These are phyloP conservation scores for Plecotus auritus DNA, from an alignment of 2,113 vertebrate species.

Conservation along the genomic window DNA sequence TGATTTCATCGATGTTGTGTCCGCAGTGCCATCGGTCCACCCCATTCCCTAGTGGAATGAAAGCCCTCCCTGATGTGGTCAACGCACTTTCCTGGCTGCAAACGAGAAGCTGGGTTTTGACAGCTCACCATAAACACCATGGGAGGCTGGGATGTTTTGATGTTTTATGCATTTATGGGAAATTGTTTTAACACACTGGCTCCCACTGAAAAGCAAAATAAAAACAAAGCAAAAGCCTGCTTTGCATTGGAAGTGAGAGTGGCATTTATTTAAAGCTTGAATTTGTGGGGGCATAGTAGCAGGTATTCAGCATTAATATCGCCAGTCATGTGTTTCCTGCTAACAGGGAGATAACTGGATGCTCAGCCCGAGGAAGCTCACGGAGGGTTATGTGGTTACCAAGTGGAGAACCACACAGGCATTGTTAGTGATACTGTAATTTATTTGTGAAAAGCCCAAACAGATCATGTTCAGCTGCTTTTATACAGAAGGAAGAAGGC, in stretches of 20 bases:
- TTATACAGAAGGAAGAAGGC: not conserved
- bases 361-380: not conserved
- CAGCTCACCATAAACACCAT: not conserved
- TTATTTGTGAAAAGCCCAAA: conserved; percentile 11
- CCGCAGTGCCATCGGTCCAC: rapidly evolving
- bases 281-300: not conserved
- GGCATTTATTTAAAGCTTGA: not conserved
- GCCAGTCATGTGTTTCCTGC: not conserved
- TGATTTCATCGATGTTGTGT: not conserved
- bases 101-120: conserved; percentile 32
- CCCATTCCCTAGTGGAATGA: not conserved
- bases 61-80: not conserved
- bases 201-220: not conserved
- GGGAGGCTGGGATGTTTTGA: not conserved
- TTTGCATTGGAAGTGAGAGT: not conserved
- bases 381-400: not conserved
- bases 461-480: not conserved
- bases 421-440: not conserved
- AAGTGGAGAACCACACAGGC: rapidly evolving
- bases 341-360: not conserved
- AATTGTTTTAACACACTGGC: not conserved
- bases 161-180: conserved; percentile 40
- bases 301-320: not conserved
- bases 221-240: not conserved
- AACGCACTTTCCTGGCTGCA: not conserved